Conservation (phyloP, 2,888 invertebrate genomes). For the Hypercompe scribonia region DNA sequence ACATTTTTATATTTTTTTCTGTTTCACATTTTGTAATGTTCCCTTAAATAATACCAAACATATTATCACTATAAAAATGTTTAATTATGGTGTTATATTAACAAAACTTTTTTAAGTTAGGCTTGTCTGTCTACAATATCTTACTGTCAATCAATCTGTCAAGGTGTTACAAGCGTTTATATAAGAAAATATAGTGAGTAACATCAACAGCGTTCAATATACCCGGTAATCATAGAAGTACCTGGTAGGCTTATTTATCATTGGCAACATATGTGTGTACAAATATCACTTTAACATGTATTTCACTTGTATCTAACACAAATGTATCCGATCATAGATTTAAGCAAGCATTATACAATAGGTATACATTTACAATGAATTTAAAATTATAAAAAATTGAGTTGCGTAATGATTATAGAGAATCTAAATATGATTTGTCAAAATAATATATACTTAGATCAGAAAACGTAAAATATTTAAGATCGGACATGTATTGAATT, state of each 20-base stretch:
- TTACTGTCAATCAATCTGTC: conserved; percentile 32
- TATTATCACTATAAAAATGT: conserved; percentile 16
- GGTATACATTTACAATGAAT: conserved; percentile 32
- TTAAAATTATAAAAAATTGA: conserved; percentile 41
- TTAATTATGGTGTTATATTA: conserved; percentile 6
- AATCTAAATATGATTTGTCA: conserved; percentile 41
- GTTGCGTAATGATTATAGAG: conserved; percentile 13
- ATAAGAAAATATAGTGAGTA: conserved; percentile 7
- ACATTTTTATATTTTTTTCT: background rate
- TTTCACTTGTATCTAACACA: background rate
- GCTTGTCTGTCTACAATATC: conserved; percentile 19
- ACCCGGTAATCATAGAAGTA: background rate
- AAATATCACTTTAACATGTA: background rate
- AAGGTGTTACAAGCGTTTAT: conserved; percentile 23
- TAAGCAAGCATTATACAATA: conserved; percentile 42
- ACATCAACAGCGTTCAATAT: background rate
- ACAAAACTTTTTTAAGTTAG: conserved; percentile 11
- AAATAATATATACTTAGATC: conserved; percentile 31
- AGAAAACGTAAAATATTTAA: conserved; percentile 57
- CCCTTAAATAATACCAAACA: background rate
- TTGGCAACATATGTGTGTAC: background rate
- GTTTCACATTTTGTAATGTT: background rate
- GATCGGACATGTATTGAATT: conserved; percentile 67
- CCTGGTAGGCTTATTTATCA: background rate
- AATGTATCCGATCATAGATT: conserved; percentile 41